Percentiles rank a stretch among this genome's conserved stretches.
Evolutionary conservation across 1,140 invertebrate genomes (phyloP).

Genomic region (Pinna nobilis): DNA sequence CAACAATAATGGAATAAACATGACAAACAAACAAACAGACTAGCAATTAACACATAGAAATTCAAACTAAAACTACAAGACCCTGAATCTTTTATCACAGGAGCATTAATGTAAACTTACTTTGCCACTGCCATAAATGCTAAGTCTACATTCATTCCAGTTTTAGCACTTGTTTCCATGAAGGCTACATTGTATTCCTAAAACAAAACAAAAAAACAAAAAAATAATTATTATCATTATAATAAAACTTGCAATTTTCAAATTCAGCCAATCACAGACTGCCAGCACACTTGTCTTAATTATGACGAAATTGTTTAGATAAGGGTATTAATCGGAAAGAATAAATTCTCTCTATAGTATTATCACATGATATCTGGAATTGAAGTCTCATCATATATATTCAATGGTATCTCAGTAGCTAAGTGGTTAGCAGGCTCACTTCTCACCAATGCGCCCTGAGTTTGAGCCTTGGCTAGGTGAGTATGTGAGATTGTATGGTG

Average conservation of each 20-base stretch:
- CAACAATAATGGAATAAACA: not conserved
- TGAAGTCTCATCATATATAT: too few species aligned
- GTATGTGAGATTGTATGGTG: too few species aligned
- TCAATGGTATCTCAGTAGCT: too few species aligned
- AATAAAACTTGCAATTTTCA: not conserved
- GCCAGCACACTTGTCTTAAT: not conserved
- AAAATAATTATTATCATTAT: not conserved
- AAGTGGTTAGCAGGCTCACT: too few species aligned
- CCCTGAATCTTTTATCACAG: not conserved
- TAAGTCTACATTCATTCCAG: conserved; percentile 77
- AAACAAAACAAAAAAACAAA: conserved; percentile 33
- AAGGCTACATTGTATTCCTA: conserved; percentile 77
- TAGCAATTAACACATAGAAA: not conserved
- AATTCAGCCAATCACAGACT: too few species aligned
- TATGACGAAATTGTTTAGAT: not conserved
- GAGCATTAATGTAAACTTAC: conserved; percentile 53
- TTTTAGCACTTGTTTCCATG: conserved; percentile 79
- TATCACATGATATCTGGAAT: too few species aligned
- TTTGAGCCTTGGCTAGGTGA: too few species aligned
- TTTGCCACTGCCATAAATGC: conserved; percentile 78
- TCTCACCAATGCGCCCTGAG: too few species aligned
- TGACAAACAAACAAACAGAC: not conserved
- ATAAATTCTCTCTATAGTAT: not conserved
- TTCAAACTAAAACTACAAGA: not conserved
- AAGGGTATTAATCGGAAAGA: not conserved